Conservation (phyloP, 2,797 vertebrate species). For the Pterois miles region DNA sequence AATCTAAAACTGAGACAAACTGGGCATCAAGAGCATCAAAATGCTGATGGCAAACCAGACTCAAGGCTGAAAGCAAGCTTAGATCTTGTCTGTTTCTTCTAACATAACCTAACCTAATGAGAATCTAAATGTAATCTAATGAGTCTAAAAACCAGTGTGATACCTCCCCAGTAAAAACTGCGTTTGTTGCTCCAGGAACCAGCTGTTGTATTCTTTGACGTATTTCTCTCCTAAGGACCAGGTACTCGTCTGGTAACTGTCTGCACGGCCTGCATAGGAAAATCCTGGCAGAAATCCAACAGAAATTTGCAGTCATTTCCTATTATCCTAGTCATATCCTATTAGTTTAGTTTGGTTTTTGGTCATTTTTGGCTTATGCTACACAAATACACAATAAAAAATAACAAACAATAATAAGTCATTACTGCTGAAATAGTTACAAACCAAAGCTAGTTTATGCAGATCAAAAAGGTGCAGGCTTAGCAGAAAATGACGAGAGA, state of each 20-base stretch:
- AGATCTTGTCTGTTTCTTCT: neutral
- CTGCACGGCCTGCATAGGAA: constrained; percentile 39
- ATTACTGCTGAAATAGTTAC: too few relatives aligned
- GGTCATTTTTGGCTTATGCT: too few relatives aligned
- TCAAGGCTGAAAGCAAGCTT: neutral
- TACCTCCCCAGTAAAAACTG: constrained; percentile 65
- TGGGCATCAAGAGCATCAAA: neutral
- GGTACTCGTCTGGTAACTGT: constrained; percentile 55
- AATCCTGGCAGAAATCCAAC: constrained; percentile 31
- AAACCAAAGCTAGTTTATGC: too few relatives aligned
- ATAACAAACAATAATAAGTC: too few relatives aligned
- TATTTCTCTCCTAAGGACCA: constrained; percentile 70
- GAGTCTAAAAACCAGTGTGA: neutral
- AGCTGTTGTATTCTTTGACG: constrained; percentile 54
- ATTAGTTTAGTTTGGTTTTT: too few relatives aligned
- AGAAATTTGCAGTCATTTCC: neutral
- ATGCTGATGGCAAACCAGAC: neutral
- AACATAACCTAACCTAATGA: neutral
- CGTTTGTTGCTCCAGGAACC: constrained; percentile 61
- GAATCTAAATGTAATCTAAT: neutral
- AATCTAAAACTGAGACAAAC: neutral
- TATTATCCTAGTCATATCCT: too few relatives aligned
- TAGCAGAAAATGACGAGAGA: neutral
- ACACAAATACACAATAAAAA: too few relatives aligned
- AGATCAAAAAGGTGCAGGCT: too few relatives aligned